Percentiles rank a stretch among this genome's conserved stretches.
Conservation (phyloP, 2,888 invertebrate species). For the Ephialtes manifestator region DNA sequence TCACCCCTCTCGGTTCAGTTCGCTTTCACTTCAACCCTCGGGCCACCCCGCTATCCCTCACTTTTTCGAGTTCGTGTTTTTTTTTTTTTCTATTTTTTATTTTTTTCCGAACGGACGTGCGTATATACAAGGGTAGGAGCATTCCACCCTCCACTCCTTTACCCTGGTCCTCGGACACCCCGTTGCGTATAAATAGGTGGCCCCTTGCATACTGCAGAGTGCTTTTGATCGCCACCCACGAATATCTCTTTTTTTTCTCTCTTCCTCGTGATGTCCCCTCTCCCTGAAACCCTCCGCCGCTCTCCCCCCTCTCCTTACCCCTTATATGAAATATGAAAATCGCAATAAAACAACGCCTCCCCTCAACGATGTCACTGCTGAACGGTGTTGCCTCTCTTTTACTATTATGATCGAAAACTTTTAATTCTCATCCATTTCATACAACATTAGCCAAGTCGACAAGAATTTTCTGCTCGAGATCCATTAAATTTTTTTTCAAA, state of each 20-base stretch:
- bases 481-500: background rate
- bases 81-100: conserved; percentile 50
- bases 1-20: conserved; percentile 64
- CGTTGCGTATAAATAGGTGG: conserved; percentile 51
- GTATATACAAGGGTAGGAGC: background rate
- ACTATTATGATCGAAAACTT: conserved; percentile 27
- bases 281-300: background rate
- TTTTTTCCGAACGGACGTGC: conserved; percentile 27
- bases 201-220: conserved; percentile 57
- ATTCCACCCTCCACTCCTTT: conserved; percentile 7
- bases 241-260: conserved; percentile 26
- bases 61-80: conserved; percentile 53
- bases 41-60: background rate
- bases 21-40: conserved; percentile 39
- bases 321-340: conserved; percentile 82
- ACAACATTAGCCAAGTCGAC: background rate
- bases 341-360: conserved; percentile 79
- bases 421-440: conserved; percentile 12
- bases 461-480: background rate
- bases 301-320: background rate
- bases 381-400: background rate
- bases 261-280: conserved; percentile 23
- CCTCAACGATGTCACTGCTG: conserved; percentile 67
- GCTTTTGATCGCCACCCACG: conserved; percentile 66
- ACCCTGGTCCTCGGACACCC: conserved; percentile 25